Evolutionary conservation across 2,113 vertebrate species (phyloP).

Genomic region (Tenrec ecaudatus): DNA sequence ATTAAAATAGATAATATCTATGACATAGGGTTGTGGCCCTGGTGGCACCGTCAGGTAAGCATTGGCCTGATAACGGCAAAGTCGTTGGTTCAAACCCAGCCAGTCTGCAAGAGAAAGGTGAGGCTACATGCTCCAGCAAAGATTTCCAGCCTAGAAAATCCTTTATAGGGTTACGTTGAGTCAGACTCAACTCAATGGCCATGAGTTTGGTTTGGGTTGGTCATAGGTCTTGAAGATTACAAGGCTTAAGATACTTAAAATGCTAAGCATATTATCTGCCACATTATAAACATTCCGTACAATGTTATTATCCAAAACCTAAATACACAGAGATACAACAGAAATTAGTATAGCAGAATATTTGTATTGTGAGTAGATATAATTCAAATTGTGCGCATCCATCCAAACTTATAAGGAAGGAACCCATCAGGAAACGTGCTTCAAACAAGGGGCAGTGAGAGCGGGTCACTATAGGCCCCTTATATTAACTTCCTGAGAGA

Average conservation of each 20-base stretch:
- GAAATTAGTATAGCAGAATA: neutral
- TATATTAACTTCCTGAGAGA: neutral
- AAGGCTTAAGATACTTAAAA: neutral
- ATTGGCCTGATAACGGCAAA: too few species aligned
- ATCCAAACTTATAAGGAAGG: neutral
- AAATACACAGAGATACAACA: neutral
- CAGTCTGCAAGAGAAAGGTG: too few species aligned
- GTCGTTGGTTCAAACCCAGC: too few species aligned
- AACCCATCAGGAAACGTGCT: neutral
- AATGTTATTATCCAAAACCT: neutral
- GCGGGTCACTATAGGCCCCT: neutral
- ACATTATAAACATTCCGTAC: neutral
- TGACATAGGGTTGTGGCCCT: neutral
- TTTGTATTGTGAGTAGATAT: neutral
- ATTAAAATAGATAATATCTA: neutral
- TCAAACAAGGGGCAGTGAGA: neutral
- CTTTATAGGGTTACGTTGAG: too few species aligned
- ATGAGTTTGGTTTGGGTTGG: too few species aligned
- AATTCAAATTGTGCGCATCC: neutral
- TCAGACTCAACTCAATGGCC: too few species aligned
- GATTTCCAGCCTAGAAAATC: too few species aligned
- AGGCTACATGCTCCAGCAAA: too few species aligned
- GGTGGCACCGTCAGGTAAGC: too few species aligned
- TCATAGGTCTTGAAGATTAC: neutral
- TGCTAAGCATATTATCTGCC: constrained; percentile 15